Base-by-base conservation (phyloP, 2,888 invertebrate genomes). In the Orchestes rusci region DNA sequence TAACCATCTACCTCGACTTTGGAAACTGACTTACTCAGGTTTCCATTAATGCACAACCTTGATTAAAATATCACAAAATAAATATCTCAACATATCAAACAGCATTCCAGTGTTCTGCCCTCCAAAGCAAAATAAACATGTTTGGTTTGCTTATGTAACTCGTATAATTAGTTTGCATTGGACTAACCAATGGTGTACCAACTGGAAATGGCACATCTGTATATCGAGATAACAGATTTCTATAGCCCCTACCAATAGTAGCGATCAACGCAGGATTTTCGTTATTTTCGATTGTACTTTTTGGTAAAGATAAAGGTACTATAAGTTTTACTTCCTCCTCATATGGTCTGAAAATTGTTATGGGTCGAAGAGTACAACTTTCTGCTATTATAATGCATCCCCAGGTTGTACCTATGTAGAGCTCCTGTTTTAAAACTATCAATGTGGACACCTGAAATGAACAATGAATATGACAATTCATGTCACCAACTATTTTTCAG, bases 391-490 rank as follows among this genome's bases (percentile, higher is more conserved):
- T 84, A 33, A 97, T 71, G 65, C 93, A 92, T 16, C 97, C 97
- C 85, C 91, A 89, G 4, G 91, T 90, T 1, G 96, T 96, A 33
- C 96, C 96, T 49, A 91, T 83, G 66, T 90, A 92, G 29, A 95
- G 70, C 58, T 83, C 81, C 19, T 77, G 75, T 20, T 77, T 76
- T 40, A 82, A 69, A 20, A 79, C 74, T 36, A 80, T 76, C 59
- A 89, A 66, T 56, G 84, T 77, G 52, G 82, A 78, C 48, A 89
- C 62, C 79, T 85, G 16, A 44, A 36, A 46, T 31, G 12, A 30
- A 10, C 12, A 31, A 2, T 18, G 35, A 32, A 10, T 35, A 7
- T 35, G 35, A 35, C 2, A 16, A 17, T 35, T 35, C 2, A 35
- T 7, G 19, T 35, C 5, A 35, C 8, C 5, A 23, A 23, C 7